Evolutionary conservation across 2,888 invertebrate genomes (phyloP).

Genomic region (Ophion slaviceki): DNA sequence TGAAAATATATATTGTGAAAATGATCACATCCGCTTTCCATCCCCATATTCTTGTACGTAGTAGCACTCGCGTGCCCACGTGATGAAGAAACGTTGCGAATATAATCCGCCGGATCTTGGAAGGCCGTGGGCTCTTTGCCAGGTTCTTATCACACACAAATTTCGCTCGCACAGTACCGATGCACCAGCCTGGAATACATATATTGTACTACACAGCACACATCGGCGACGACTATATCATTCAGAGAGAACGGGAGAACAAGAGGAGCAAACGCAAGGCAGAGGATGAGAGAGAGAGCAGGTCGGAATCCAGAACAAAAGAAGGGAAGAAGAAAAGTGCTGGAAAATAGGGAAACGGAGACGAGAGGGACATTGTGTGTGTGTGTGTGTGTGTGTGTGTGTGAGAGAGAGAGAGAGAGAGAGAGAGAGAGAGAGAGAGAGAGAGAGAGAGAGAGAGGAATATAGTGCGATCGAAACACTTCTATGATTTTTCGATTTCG

Average conservation of each 20-base stretch:
- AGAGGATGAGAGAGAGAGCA: neutral
- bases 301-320: neutral
- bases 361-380: neutral
- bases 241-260: neutral
- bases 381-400: too few species aligned
- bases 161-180: constrained; percentile 26
- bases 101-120: constrained; percentile 51
- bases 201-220: neutral
- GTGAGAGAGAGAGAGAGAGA: neutral
- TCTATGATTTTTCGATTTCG: constrained; percentile 60
- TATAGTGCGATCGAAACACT: neutral
- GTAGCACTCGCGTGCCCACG: constrained; percentile 36
- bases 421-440: neutral
- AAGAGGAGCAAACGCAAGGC: neutral
- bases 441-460: neutral
- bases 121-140: constrained; percentile 49
- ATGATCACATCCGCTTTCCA: constrained; percentile 38
- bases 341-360: neutral
- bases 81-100: constrained; percentile 48
- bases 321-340: neutral
- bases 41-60: constrained; percentile 31
- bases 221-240: neutral
- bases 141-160: constrained; percentile 60
- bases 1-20: constrained; percentile 28
- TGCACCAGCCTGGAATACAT: constrained; percentile 4